Conservation (phyloP, 2,888 invertebrate genomes). For the Phania funesta region DNA sequence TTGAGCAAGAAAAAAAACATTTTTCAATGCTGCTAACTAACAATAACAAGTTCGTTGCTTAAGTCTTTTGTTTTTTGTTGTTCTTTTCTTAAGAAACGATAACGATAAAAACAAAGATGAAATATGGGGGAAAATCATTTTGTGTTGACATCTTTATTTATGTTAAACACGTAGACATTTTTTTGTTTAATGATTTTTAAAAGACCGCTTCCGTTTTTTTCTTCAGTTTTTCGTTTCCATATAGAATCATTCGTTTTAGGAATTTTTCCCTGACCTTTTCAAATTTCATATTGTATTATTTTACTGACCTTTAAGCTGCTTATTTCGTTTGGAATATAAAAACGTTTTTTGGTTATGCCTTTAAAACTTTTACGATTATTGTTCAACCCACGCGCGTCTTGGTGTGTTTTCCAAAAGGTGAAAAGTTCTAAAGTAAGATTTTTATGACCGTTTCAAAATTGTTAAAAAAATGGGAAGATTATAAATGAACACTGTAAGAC, state of each 20-base stretch:
- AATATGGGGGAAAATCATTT: slow-evolving; percentile 6
- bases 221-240: background rate
- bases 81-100: slow-evolving; percentile 4
- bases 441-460: slow-evolving; percentile 28
- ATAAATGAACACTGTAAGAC: background rate
- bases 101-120: background rate
- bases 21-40: slow-evolving; percentile 6
- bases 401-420: background rate
- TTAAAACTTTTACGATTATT: slow-evolving; percentile 31
- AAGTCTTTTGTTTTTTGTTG: slow-evolving; percentile 58
- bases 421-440: slow-evolving; percentile 6
- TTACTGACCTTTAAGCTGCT: slow-evolving; percentile 51
- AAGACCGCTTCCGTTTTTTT: slow-evolving; percentile 59
- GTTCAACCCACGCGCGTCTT: slow-evolving; percentile 51
- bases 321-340: slow-evolving; percentile 21
- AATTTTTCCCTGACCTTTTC: slow-evolving; percentile 43
- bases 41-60: slow-evolving; percentile 47
- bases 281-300: background rate
- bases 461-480: background rate
- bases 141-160: slow-evolving; percentile 64
- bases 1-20: background rate
- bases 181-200: slow-evolving; percentile 39
- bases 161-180: slow-evolving; percentile 60
- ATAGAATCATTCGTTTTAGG: background rate
- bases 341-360: slow-evolving; percentile 1